Conservation (phyloP, 2,113 vertebrate genomes). For the Athene noctua region DNA sequence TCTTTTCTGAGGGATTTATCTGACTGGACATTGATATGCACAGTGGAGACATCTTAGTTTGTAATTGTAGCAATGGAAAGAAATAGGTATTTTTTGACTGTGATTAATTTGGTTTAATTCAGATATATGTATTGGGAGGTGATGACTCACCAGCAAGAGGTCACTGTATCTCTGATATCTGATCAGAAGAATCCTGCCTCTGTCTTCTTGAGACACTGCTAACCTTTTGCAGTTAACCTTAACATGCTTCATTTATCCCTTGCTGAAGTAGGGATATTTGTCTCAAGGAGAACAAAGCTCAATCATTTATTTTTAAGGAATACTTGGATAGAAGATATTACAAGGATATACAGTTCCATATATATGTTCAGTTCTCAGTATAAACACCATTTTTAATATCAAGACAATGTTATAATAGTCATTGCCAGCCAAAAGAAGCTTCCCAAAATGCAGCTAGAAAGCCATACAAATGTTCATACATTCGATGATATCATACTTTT, state of each 20-base stretch:
- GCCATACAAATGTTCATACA: rapidly evolving
- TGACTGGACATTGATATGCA: background rate
- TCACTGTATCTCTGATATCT: background rate
- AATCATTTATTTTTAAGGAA: background rate
- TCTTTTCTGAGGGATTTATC: background rate
- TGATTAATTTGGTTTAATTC: background rate
- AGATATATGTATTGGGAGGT: background rate
- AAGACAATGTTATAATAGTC: background rate
- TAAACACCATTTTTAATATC: background rate
- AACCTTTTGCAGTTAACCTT: background rate
- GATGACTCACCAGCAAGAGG: background rate
- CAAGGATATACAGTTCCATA: background rate
- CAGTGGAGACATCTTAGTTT: background rate
- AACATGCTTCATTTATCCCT: background rate
- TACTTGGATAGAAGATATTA: background rate
- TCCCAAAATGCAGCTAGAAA: background rate
- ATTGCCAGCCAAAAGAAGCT: background rate
- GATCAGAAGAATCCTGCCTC: background rate
- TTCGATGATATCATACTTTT: background rate
- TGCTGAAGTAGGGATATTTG: background rate
- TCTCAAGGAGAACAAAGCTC: background rate
- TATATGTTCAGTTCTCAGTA: background rate
- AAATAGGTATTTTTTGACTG: background rate
- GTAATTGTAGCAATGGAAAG: background rate
- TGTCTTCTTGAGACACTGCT: background rate